A percentile compares a stretch with the other conserved stretches of the same genome.
Conservation (phyloP, 2,888 invertebrate species). For the Mythimna pallens region DNA sequence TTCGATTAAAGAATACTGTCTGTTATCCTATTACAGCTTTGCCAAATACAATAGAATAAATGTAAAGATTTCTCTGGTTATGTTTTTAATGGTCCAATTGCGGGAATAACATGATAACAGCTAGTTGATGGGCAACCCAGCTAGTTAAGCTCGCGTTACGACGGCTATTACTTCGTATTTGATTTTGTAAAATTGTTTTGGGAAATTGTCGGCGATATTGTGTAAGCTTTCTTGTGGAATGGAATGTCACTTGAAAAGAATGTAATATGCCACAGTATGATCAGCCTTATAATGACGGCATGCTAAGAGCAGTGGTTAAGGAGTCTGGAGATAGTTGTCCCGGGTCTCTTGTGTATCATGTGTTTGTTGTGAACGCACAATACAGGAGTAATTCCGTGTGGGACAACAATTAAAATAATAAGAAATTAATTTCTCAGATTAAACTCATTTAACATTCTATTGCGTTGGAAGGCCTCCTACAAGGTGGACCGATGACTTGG, state of each 20-base stretch:
- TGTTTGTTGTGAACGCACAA: no score
- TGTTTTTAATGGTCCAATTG: conserved; percentile 20
- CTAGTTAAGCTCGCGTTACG: conserved; percentile 8
- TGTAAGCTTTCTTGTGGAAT: conserved; percentile 1
- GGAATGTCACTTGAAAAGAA: neutral
- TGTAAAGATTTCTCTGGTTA: conserved; percentile 22
- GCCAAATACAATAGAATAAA: conserved; percentile 25
- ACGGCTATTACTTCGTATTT: neutral
- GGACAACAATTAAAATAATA: no score
- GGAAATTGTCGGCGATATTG: neutral
- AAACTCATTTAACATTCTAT: no score
- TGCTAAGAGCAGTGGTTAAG: no score
- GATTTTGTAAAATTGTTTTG: conserved; percentile 16
- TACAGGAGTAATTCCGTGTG: no score
- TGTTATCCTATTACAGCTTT: conserved; percentile 5
- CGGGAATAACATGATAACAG: conserved; percentile 41
- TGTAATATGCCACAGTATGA: neutral
- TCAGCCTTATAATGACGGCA: no score
- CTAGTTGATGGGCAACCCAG: neutral
- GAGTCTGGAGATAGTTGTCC: no score
- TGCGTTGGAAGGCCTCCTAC: no score
- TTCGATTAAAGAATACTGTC: neutral
- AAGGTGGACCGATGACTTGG: no score
- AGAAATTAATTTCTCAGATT: no score
- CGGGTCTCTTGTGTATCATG: no score